Conservation (phyloP, 2,888 invertebrate genomes). For the Linyphia triangularis region DNA sequence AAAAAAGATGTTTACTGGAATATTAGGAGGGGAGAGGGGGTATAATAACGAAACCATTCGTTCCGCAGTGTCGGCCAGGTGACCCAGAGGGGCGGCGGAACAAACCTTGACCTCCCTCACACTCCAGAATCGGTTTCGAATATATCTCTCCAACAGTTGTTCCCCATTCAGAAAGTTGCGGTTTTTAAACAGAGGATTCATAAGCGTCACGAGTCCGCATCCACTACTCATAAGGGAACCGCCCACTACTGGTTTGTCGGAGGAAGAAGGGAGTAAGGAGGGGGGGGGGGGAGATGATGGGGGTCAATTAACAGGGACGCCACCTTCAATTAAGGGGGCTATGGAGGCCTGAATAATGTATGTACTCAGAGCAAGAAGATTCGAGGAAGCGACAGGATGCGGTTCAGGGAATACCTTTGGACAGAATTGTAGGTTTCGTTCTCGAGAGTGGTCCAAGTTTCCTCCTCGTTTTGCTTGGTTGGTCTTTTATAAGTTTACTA, state of each 20-base stretch:
- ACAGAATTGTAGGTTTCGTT: not conserved
- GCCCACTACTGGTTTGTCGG: too few relatives aligned
- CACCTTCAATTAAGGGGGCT: conserved; percentile 8
- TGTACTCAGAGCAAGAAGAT: too few relatives aligned
- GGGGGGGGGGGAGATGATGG: not conserved
- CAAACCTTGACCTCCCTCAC: conserved; percentile 39
- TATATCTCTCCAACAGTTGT: not conserved
- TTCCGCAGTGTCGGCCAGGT: conserved; percentile 17
- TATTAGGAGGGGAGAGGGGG: not conserved
- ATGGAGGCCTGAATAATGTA: not conserved
- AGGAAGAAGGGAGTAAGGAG: too few relatives aligned
- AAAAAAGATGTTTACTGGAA: not conserved
- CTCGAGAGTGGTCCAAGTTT: not conserved
- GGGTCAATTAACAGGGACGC: conserved; percentile 60
- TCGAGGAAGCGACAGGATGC: not conserved
- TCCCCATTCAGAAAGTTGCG: too few relatives aligned
- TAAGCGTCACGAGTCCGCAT: conserved; percentile 35
- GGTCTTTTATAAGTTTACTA: too few relatives aligned
- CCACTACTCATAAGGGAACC: conserved; percentile 15
- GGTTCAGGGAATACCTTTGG: not conserved
- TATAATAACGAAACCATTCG: conserved; percentile 10
- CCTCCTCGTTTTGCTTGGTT: not conserved
- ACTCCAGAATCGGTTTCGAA: not conserved
- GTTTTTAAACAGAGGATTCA: conserved; percentile 35
- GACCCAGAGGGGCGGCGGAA: not conserved